These are phyloP conservation scores for Drosophila repletoides DNA, from an alignment of 1,140 invertebrate genomes.

Conservation along the genomic window DNA sequence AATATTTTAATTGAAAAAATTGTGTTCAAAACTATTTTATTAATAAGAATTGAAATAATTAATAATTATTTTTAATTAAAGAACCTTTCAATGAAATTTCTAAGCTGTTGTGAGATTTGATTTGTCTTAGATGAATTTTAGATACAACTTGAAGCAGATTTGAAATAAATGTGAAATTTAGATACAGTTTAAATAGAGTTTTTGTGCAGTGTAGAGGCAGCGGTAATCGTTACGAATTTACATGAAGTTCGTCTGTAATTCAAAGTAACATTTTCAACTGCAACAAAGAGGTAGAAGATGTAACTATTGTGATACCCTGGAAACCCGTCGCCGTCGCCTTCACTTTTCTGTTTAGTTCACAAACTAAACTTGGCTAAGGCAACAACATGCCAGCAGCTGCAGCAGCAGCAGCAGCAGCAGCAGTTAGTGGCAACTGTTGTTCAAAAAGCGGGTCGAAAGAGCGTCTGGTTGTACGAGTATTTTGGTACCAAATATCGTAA, in stretches of 20 bases:
- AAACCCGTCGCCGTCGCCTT: background rate
- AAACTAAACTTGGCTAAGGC: conserved; percentile 39
- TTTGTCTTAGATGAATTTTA: no score
- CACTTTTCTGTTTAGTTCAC: background rate
- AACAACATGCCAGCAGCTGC: conserved; percentile 29
- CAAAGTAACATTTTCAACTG: conserved; percentile 13
- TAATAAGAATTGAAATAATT: no score
- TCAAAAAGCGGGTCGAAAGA: background rate
- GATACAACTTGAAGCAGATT: no score
- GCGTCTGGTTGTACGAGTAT: conserved; percentile 55
- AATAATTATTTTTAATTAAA: no score
- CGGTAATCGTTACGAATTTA: conserved; percentile 1
- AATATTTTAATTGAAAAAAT: no score
- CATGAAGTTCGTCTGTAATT: conserved; percentile 6
- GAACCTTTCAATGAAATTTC: no score
- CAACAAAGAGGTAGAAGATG: conserved; percentile 4
- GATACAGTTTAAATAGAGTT: no score
- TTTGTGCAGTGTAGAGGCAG: background rate
- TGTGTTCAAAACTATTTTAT: no score
- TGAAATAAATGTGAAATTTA: no score
- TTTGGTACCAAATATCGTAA: conserved; percentile 76
- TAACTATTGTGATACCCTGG: background rate
- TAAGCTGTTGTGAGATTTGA: no score
- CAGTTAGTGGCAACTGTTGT: background rate
- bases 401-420: background rate